Evolutionary conservation across 2,888 invertebrate genomes (phyloP).

Genomic region (Apeira syringaria): DNA sequence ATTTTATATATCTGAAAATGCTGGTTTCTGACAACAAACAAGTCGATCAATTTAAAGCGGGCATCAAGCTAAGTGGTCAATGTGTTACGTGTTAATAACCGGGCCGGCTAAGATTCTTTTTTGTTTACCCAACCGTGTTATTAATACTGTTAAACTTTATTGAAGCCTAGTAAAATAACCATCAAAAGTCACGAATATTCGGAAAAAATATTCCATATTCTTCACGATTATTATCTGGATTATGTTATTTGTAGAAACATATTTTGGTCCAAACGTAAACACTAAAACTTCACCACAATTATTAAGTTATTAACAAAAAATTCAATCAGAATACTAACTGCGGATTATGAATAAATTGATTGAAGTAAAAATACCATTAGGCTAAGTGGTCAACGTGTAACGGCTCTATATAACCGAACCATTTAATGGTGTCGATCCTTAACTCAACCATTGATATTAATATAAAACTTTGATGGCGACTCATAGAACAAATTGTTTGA

Average conservation of each 20-base stretch:
- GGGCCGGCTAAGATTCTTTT: neutral
- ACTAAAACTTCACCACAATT: too few relatives aligned
- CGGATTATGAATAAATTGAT: too few relatives aligned
- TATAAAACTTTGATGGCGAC: conserved; percentile 13
- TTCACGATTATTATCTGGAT: too few relatives aligned
- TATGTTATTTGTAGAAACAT: too few relatives aligned
- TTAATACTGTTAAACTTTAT: too few relatives aligned
- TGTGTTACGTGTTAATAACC: neutral
- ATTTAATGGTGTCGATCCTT: conserved; percentile 12
- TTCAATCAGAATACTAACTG: too few relatives aligned
- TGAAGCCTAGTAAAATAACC: too few relatives aligned
- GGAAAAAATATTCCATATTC: too few relatives aligned
- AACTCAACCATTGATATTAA: conserved; percentile 5
- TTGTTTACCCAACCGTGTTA: neutral
- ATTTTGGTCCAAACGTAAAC: too few relatives aligned
- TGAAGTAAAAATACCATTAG: conserved; percentile 6
- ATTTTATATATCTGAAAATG: too few relatives aligned
- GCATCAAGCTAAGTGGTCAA: neutral
- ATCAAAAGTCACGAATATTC: too few relatives aligned
- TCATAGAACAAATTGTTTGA: neutral
- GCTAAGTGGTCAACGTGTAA: conserved; percentile 18
- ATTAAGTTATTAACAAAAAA: too few relatives aligned
- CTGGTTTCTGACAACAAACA: neutral
- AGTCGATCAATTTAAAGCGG: neutral
- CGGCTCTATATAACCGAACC: conserved; percentile 7